Conservation (phyloP, 2,888 invertebrate species). For the Ochropleura leucogaster region DNA sequence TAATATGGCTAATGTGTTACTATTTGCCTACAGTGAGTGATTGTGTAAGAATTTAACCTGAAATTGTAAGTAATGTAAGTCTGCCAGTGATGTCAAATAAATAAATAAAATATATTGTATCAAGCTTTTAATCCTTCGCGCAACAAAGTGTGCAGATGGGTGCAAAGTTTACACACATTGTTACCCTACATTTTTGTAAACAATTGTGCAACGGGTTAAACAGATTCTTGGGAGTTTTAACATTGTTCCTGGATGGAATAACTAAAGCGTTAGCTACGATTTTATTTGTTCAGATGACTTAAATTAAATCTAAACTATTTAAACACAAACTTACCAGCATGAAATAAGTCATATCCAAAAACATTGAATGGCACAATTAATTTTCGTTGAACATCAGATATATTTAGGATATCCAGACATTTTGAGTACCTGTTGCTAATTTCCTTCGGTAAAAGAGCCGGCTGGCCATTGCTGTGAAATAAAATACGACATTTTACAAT, state of each 20-base stretch:
- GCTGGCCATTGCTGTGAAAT: constrained; percentile 90
- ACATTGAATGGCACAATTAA: constrained; percentile 92
- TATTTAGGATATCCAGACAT: constrained; percentile 91
- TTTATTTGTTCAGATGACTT: background rate
- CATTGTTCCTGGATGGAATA: background rate
- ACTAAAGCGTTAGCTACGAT: background rate
- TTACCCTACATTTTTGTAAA: no score
- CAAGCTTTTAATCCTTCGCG: no score
- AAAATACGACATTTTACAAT: background rate
- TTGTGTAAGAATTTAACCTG: background rate
- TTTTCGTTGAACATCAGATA: constrained; percentile 86
- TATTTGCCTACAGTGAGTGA: background rate
- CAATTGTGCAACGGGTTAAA: no score
- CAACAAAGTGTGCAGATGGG: no score
- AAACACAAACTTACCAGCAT: constrained; percentile 88
- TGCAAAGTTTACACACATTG: no score
- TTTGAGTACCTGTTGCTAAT: constrained; percentile 88
- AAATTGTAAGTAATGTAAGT: background rate
- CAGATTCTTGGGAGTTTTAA: background rate
- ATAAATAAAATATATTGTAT: no score
- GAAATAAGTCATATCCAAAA: constrained; percentile 93
- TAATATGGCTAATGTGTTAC: background rate
- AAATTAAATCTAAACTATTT: background rate
- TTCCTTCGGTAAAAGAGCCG: constrained; percentile 88
- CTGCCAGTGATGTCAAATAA: no score